phyloP scores from a whole-genome alignment of 2,113 vertebrate genomes.

The Paradoxurus hermaphroditus region DNA sequence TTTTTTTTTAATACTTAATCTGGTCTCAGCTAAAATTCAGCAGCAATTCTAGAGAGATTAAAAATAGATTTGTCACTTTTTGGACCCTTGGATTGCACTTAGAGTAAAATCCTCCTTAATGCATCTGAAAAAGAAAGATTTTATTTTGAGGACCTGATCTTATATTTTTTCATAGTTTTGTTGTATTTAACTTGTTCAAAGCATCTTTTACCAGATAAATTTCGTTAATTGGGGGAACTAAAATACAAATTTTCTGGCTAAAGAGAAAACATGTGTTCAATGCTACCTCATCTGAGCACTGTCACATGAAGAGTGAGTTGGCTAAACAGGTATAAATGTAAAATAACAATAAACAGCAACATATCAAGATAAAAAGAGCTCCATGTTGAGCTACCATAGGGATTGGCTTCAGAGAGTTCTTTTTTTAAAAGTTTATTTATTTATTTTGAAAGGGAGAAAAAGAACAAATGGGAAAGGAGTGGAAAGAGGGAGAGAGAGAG shows the following conservation, averaged over 20 bases:
- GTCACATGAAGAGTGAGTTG: neutral
- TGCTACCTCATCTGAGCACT: neutral
- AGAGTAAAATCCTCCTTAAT: neutral
- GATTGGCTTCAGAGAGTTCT: neutral
- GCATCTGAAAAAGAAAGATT: neutral
- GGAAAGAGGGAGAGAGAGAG: too few species aligned
- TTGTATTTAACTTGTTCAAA: neutral
- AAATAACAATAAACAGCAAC: neutral
- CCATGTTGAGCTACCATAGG: neutral
- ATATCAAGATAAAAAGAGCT: neutral
- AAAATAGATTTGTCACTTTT: neutral
- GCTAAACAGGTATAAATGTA: neutral
- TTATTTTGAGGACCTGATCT: neutral
- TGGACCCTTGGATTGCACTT: neutral
- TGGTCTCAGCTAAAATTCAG: neutral
- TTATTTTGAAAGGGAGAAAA: too few species aligned
- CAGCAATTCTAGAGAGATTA: neutral
- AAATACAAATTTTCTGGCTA: neutral
- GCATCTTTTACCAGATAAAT: neutral
- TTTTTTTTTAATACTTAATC: neutral
- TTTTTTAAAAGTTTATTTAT: too few species aligned
- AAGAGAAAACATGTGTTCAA: neutral
- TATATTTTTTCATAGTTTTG: neutral
- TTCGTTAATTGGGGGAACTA: neutral
- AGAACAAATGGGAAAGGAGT: too few species aligned